Percentiles rank a stretch among this genome's conserved stretches.
These are phyloP conservation scores for Hybos culiciformis DNA, from an alignment of 2,888 invertebrate genomes.

Conservation along the genomic window DNA sequence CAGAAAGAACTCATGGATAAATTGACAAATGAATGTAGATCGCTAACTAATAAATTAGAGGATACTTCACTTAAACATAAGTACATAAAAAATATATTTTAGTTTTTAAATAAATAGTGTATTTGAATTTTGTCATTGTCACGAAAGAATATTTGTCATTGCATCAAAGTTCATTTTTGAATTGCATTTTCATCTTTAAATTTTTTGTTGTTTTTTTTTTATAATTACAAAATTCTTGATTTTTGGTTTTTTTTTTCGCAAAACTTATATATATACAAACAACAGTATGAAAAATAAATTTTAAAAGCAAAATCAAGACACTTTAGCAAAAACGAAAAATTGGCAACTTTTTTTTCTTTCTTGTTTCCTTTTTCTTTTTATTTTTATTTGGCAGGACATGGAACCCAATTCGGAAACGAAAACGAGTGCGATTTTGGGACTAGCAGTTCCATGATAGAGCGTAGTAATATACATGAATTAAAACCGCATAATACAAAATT, in stretches of 20 bases:
- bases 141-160: too few relatives aligned
- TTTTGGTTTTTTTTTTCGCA: constrained; percentile 22
- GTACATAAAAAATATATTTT: constrained; percentile 39
- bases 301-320: too few relatives aligned
- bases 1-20: constrained; percentile 89
- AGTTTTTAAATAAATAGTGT: constrained; percentile 1
- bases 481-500: too few relatives aligned
- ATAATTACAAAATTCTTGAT: constrained; percentile 15
- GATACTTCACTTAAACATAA: constrained; percentile 78
- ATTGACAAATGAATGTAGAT: constrained; percentile 78
- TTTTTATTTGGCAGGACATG: background rate
- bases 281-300: too few relatives aligned
- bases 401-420: constrained; percentile 13
- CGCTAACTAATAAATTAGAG: constrained; percentile 79
- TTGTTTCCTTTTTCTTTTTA: too few relatives aligned
- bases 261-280: constrained; percentile 7
- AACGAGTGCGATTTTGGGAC: constrained; percentile 19
- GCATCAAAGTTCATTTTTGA: too few relatives aligned
- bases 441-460: too few relatives aligned
- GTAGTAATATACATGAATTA: too few relatives aligned
- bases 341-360: too few relatives aligned
- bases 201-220: background rate
- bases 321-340: too few relatives aligned
- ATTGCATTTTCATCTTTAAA: too few relatives aligned
- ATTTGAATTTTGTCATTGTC: constrained; percentile 2